A percentile compares a stretch with the other conserved stretches of the same genome.
These are phyloP conservation scores for Pseudochromis fuscus DNA, from an alignment of 2,797 vertebrate genomes.

Conservation along the genomic window DNA sequence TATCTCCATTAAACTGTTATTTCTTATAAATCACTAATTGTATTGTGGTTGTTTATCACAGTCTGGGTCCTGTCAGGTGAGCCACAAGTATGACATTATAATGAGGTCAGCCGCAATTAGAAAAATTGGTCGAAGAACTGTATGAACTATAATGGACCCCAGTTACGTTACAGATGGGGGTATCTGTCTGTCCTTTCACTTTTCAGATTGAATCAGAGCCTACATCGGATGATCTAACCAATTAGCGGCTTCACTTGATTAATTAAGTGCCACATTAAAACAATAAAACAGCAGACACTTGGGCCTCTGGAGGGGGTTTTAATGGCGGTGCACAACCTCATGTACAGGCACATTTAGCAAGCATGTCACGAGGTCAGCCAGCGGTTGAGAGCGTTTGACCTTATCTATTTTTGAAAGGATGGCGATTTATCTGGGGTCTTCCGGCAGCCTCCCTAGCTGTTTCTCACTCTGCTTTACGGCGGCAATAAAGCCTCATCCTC, in stretches of 20 bases:
- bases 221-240: slow-evolving; percentile 76
- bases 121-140: slow-evolving; percentile 35
- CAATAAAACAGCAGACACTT: slow-evolving; percentile 66
- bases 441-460: slow-evolving; percentile 62
- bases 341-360: slow-evolving; percentile 65
- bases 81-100: slow-evolving; percentile 42
- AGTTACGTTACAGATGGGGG: slow-evolving; percentile 29
- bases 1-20: slow-evolving; percentile 10
- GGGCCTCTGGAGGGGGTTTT: slow-evolving; percentile 62
- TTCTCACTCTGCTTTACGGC: slow-evolving; percentile 71
- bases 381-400: slow-evolving; percentile 65
- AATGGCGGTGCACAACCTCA: slow-evolving; percentile 67
- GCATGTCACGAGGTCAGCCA: slow-evolving; percentile 61
- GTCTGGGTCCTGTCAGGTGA: slow-evolving; percentile 34
- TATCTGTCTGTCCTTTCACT: slow-evolving; percentile 46
- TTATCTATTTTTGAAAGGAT: slow-evolving; percentile 75
- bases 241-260: slow-evolving; percentile 74
- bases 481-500: slow-evolving; percentile 72
- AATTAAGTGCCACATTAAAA: slow-evolving; percentile 69
- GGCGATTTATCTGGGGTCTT: slow-evolving; percentile 69
- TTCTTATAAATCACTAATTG: slow-evolving; percentile 29
- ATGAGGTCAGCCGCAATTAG: slow-evolving; percentile 60
- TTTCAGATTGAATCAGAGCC: slow-evolving; percentile 65
- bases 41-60: slow-evolving; percentile 33
- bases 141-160: slow-evolving; percentile 43